A percentile compares a stretch with the other conserved stretches of the same genome.
Conservation (phyloP, 2,113 vertebrate species). For the Rhea americana region DNA sequence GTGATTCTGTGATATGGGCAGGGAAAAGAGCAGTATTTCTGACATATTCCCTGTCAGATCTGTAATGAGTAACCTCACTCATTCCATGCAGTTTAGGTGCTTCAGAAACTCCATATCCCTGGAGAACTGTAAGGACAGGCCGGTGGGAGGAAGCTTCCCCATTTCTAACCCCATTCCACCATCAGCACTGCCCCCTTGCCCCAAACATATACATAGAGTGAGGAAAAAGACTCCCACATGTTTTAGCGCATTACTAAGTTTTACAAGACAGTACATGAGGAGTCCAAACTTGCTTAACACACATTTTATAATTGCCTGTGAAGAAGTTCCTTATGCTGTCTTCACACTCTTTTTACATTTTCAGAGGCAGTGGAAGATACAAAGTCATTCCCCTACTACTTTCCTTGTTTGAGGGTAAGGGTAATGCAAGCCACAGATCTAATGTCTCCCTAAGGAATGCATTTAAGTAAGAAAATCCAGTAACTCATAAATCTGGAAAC, state of each 20-base stretch:
- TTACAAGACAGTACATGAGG: neutral
- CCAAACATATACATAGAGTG: neutral
- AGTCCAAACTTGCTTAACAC: neutral
- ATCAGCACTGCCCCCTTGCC: neutral
- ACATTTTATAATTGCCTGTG: neutral
- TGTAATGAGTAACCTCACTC: neutral
- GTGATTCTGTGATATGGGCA: neutral
- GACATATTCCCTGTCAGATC: neutral
- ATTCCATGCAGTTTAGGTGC: neutral
- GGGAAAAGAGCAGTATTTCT: neutral
- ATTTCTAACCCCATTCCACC: neutral
- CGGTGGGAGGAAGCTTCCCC: neutral
- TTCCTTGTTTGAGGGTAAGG: slow-evolving; percentile 7
- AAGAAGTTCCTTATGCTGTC: neutral
- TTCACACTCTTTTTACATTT: neutral
- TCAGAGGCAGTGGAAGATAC: neutral
- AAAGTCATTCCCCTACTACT: neutral
- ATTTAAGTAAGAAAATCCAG: neutral
- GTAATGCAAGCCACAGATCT: neutral
- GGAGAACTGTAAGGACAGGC: neutral
- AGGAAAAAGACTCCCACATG: neutral
- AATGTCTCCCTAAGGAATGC: neutral
- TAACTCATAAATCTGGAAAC: neutral
- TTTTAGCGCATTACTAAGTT: neutral
- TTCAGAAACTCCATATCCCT: neutral